Evolutionary conservation across 2,888 invertebrate species (phyloP), one percentile per base, ranked within the genome.

Genomic region (Steinernema scapterisci): DNA sequence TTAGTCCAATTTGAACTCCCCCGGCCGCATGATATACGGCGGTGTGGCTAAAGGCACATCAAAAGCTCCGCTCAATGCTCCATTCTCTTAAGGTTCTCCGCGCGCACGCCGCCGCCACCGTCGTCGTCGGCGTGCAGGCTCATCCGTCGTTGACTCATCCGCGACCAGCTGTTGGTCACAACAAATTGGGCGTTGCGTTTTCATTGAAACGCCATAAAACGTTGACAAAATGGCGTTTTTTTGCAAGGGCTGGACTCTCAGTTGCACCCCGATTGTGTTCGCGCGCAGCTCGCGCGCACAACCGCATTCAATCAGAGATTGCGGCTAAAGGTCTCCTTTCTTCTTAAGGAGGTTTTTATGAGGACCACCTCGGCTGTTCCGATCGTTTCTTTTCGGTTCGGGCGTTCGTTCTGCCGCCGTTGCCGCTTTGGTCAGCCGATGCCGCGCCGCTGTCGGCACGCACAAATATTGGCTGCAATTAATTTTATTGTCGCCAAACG

Each of bases 131-230:
- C 16, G 9, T 44, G 45, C 16, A 19, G 16, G 48, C 16, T 48
- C 48, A 48, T 31, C 63, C 63, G n/a, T 31, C 31, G 13, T 23
- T 52, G 52, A 52, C 21, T 52, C 52, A 52, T n/a, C 23, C 52
- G 23, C 63, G 31, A 63, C 63, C 63, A 63, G 63, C 63, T 63
- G 63, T 63, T 63, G 63, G 63, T 63, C 63, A 63, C 63, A 63
- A 63, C 63, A 63, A 63, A 63, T 63, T 63, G 63, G 63, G 63
- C 63, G 63, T 63, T 63, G 63, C 63, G 63, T 31, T 63, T 63
- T 63, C 63, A 63, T 31, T 63, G 63, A 63, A 31, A 63, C 31
- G 31, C 63, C 27, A 63, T 63, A 63, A 63, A 63, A 16, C 63
- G 63, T 27, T 63, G 63, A 63, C 63, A 63, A 63, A 63, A 63